Conservation (phyloP, 2,113 vertebrate genomes). For the Perognathus longimembris region DNA sequence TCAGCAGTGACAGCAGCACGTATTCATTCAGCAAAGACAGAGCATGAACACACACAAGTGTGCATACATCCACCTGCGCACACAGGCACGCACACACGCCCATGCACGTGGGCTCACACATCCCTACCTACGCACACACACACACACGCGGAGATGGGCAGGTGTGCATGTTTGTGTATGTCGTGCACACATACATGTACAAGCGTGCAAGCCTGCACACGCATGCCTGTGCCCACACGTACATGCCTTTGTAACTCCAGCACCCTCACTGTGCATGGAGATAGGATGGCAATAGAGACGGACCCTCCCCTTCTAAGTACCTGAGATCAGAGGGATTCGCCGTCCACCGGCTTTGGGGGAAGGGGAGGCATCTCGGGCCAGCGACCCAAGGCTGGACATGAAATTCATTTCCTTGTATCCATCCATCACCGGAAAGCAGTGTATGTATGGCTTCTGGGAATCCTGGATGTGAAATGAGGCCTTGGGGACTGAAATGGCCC, state of each 20-base stretch:
- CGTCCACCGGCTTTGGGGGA: too few relatives aligned
- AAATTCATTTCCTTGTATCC: neutral
- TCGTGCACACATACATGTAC: too few relatives aligned
- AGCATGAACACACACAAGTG: too few relatives aligned
- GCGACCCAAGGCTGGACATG: neutral
- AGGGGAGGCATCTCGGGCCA: neutral
- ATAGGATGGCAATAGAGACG: neutral
- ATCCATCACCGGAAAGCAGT: neutral
- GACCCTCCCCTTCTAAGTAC: neutral
- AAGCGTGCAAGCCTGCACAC: too few relatives aligned
- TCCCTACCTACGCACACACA: too few relatives aligned
- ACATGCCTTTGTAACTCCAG: neutral
- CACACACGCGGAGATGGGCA: too few relatives aligned
- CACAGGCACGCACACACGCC: too few relatives aligned
- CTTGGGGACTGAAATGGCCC: neutral
- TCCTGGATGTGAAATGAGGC: neutral
- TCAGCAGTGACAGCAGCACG: neutral
- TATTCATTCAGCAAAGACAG: conserved; percentile 11
- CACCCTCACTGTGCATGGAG: neutral
- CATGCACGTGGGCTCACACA: too few relatives aligned
- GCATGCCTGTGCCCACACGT: too few relatives aligned
- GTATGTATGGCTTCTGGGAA: neutral
- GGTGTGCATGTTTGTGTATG: too few relatives aligned
- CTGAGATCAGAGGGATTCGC: neutral
- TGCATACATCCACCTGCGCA: neutral